A percentile compares a stretch with the other conserved stretches of the same genome.
Evolutionary conservation across 2,797 vertebrate species (phyloP).

Genomic region (Darevskia nairensis): DNA sequence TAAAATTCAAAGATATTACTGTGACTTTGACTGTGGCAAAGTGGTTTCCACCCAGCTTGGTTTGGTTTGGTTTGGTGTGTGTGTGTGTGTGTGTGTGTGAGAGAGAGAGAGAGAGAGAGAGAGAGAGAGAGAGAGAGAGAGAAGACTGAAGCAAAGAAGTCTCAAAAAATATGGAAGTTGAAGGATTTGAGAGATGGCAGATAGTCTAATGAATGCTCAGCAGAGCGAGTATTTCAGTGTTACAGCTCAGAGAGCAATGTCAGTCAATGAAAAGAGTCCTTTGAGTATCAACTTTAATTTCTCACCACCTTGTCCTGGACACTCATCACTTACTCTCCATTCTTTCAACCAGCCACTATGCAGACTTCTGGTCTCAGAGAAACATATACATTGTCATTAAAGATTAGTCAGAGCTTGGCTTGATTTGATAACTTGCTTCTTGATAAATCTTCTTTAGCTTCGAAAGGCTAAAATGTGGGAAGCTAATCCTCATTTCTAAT

Average conservation of each 20-base stretch:
- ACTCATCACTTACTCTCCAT: constrained; percentile 3
- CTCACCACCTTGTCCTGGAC: constrained; percentile 30
- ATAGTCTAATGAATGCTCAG: constrained; percentile 36
- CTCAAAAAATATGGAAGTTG: not conserved
- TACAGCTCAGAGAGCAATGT: constrained; percentile 7
- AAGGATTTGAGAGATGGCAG: constrained; percentile 1
- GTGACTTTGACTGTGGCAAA: not conserved
- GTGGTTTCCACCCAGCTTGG: not conserved
- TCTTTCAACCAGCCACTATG: constrained; percentile 24
- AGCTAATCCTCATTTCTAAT: constrained; percentile 38
- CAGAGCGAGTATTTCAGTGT: not conserved
- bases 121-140: no score
- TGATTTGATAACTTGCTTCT: constrained; percentile 53
- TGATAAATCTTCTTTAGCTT: constrained; percentile 19
- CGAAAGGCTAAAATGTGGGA: constrained; percentile 40
- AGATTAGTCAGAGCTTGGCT: constrained; percentile 34
- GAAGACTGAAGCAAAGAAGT: not conserved
- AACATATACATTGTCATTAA: constrained; percentile 10
- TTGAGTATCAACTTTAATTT: constrained; percentile 33
- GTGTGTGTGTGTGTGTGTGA: not conserved
- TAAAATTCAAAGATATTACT: no score
- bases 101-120: no score
- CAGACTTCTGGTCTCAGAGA: constrained; percentile 14
- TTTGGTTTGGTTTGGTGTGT: not conserved
- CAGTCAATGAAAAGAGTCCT: constrained; percentile 24